Conservation (phyloP, 1,140 invertebrate species). For the Zaprionus lachaisei region DNA sequence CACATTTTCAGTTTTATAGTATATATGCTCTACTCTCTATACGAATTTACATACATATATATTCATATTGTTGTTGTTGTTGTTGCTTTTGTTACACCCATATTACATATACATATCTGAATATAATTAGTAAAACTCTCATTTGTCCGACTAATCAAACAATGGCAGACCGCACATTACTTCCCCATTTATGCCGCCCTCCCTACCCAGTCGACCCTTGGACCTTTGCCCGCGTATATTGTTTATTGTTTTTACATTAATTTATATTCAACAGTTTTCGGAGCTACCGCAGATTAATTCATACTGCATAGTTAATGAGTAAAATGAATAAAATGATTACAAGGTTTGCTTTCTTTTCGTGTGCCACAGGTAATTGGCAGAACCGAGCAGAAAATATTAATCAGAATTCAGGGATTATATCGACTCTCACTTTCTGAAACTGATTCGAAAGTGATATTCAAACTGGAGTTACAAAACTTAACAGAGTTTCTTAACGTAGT, state of each 20-base stretch:
- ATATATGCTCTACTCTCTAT: neutral
- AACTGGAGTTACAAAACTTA: neutral
- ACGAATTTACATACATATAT: slow-evolving; percentile 15
- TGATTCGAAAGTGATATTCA: too few relatives aligned
- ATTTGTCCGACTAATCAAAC: slow-evolving; percentile 21
- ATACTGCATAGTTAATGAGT: neutral
- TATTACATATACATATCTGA: slow-evolving; percentile 35
- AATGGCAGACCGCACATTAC: slow-evolving; percentile 6
- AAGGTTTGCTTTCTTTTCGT: neutral
- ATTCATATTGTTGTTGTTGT: slow-evolving; percentile 9
- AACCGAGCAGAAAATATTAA: slow-evolving; percentile 19
- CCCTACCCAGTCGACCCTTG: neutral
- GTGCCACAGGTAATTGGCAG: slow-evolving; percentile 23
- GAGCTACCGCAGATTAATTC: slow-evolving; percentile 11
- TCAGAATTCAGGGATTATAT: slow-evolving; percentile 9
- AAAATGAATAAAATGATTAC: slow-evolving; percentile 10
- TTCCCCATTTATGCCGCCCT: neutral
- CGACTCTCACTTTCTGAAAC: too few relatives aligned
- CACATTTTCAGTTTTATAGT: slow-evolving; percentile 8
- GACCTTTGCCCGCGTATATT: neutral
- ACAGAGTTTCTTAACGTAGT: slow-evolving; percentile 17
- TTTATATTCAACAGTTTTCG: slow-evolving; percentile 17
- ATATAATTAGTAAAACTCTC: slow-evolving; percentile 40
- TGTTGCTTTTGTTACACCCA: slow-evolving; percentile 16
- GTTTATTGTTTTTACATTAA: slow-evolving; percentile 27